Evolutionary conservation across 2,888 invertebrate genomes (phyloP), one percentile per base, ranked within the genome.

Genomic region (Meliscaeva auricollis): DNA sequence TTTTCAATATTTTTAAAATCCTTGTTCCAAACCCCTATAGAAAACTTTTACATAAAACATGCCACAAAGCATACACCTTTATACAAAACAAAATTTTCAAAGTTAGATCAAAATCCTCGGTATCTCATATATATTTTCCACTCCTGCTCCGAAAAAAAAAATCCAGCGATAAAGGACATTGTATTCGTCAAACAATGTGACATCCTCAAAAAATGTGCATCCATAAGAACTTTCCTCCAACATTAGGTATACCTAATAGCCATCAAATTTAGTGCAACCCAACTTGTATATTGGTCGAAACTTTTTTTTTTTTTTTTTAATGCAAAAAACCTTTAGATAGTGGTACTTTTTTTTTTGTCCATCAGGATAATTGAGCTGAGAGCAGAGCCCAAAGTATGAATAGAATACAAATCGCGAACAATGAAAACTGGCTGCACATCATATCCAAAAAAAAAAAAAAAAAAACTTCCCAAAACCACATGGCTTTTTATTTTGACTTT

Each of bases 391-490:
- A 58, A 35, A 35, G 4, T 17, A 13, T 58, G 58, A 35, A 58
- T 58, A 38, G 58, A 35, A 58, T 58, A 38, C 35, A 58, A 32
- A 0, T 15, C 9, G 11, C 30, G 30, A 54, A 58, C 58, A 58
- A 58, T 58, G 38, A 20, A 58, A 38, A 13, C 11, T 56, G 56
- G 32, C 11, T 46, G 3, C 17, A 38, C 20, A 38, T 38, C 50
- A 35, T 35, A 20, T 17, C 38, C 38, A 50, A 35, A 38, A 11
- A n/a, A n/a, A n/a, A n/a, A n/a, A n/a, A n/a, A n/a, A n/a, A n/a
- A n/a, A 38, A 38, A 38, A 38, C 9, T 38, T 38, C 38, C 41
- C 60, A 30, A 82, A 62, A 72, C 60, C 60, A 73, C 44, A 38
- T 60, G 56, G 26, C 58, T 62, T 26, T 30, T 1, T 41, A 35